Conservation (phyloP, 2,888 invertebrate species). For the Cloeon dipterum region DNA sequence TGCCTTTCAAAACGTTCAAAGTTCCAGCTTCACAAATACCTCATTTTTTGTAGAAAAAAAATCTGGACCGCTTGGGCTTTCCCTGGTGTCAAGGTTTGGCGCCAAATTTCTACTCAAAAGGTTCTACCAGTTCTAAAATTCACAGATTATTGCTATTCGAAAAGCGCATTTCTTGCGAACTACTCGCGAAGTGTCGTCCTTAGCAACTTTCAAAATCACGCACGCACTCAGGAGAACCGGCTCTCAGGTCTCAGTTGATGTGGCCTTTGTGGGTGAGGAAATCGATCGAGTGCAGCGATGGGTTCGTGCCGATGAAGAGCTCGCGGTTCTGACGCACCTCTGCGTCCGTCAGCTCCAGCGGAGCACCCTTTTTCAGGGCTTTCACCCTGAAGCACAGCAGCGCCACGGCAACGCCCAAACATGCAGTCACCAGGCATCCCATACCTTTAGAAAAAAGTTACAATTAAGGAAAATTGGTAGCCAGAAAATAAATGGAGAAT, state of each 20-base stretch:
- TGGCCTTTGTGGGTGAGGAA: constrained; percentile 41
- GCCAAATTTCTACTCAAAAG: too few relatives aligned
- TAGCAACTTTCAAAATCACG: too few relatives aligned
- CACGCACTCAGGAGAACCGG: too few relatives aligned
- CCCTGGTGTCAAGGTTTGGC: too few relatives aligned
- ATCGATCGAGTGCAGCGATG: constrained; percentile 18
- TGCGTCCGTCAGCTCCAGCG: constrained; percentile 6
- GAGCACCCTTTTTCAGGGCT: constrained; percentile 20
- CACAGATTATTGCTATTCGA: too few relatives aligned
- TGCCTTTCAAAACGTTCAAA: too few relatives aligned
- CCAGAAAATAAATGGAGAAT: neutral
- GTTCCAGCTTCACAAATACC: too few relatives aligned
- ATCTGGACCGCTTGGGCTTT: too few relatives aligned
- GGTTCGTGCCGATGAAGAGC: constrained; percentile 1
- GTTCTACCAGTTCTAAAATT: too few relatives aligned
- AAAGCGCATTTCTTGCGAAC: too few relatives aligned
- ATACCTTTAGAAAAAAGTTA: constrained; percentile 18
- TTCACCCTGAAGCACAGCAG: constrained; percentile 55
- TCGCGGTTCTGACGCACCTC: constrained; percentile 6
- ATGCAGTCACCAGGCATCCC: constrained; percentile 42
- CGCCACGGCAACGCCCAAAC: constrained; percentile 45
- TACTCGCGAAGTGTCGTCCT: too few relatives aligned
- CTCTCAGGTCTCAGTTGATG: constrained; percentile 29
- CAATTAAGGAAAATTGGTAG: neutral
- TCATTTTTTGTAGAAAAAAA: too few relatives aligned